Percentiles rank a stretch among this genome's conserved stretches.
Evolutionary conservation across 2,888 invertebrate genomes (phyloP).

Genomic region (Erebia palarica): DNA sequence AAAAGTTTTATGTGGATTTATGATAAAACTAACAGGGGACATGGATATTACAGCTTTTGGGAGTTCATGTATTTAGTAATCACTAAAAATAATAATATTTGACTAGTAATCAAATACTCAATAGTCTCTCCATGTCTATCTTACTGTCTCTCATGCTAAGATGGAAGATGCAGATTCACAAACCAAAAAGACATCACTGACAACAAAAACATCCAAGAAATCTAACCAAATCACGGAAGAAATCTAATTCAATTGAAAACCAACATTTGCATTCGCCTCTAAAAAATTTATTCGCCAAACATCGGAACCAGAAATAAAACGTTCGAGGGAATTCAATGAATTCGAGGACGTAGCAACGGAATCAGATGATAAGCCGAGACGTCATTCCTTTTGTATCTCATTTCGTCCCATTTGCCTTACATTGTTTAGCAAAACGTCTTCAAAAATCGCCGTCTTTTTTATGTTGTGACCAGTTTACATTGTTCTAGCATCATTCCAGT

Average conservation of each 20-base stretch:
- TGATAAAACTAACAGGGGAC: too few species aligned
- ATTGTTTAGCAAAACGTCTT: conserved; percentile 36
- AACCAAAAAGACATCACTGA: background rate
- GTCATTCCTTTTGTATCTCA: conserved; percentile 39
- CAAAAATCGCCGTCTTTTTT: conserved; percentile 28
- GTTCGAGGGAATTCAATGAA: conserved; percentile 37
- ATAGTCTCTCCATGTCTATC: too few species aligned
- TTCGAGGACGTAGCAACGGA: conserved; percentile 31
- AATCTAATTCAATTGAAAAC: conserved; percentile 26
- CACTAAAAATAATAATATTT: too few species aligned
- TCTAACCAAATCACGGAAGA: conserved; percentile 9
- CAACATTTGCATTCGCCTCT: conserved; percentile 34
- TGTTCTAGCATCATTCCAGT: background rate
- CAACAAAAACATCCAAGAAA: conserved; percentile 9
- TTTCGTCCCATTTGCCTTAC: conserved; percentile 36
- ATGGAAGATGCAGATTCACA: background rate
- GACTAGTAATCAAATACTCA: too few species aligned
- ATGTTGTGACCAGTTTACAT: background rate
- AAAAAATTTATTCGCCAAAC: conserved; percentile 28
- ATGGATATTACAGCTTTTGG: too few species aligned
- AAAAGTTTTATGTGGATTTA: too few species aligned
- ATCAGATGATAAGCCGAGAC: conserved; percentile 36
- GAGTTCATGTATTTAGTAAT: too few species aligned
- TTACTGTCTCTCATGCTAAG: background rate
- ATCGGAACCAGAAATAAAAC: conserved; percentile 38